Evolutionary conservation across 2,888 invertebrate genomes (phyloP).

Genomic region (Lumbricus terrestris): DNA sequence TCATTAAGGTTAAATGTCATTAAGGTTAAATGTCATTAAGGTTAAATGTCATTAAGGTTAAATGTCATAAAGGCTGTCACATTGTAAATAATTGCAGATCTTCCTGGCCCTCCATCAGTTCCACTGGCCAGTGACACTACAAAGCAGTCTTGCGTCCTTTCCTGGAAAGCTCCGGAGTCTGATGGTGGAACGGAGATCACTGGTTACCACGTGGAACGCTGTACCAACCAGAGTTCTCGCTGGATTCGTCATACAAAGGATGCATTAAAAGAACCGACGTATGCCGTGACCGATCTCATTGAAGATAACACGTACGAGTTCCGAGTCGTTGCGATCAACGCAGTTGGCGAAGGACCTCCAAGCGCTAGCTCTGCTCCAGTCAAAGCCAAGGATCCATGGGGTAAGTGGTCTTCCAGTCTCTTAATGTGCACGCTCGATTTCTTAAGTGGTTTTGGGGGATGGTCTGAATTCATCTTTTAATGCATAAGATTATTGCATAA

Average conservation of each 20-base stretch:
- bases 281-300: conserved; percentile 44
- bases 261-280: conserved; percentile 23
- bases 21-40: too few species aligned
- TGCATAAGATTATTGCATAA: neutral
- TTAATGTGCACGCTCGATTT: neutral
- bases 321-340: conserved; percentile 59
- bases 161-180: conserved; percentile 42
- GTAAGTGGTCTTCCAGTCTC: conserved; percentile 29
- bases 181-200: conserved; percentile 46
- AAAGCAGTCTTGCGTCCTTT: conserved; percentile 40
- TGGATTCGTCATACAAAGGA: conserved; percentile 45
- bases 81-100: conserved; percentile 35
- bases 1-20: too few species aligned
- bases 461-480: neutral
- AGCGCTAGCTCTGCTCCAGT: conserved; percentile 38
- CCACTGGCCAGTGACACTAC: conserved; percentile 42
- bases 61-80: neutral
- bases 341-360: conserved; percentile 67
- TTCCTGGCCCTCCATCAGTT: conserved; percentile 40
- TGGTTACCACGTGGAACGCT: conserved; percentile 43
- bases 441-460: neutral
- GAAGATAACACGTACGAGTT: conserved; percentile 65
- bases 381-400: conserved; percentile 45
- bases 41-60: neutral
- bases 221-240: conserved; percentile 36